Base-by-base conservation (phyloP, 2,888 invertebrate genomes). In the Tuberolachnus salignus region DNA sequence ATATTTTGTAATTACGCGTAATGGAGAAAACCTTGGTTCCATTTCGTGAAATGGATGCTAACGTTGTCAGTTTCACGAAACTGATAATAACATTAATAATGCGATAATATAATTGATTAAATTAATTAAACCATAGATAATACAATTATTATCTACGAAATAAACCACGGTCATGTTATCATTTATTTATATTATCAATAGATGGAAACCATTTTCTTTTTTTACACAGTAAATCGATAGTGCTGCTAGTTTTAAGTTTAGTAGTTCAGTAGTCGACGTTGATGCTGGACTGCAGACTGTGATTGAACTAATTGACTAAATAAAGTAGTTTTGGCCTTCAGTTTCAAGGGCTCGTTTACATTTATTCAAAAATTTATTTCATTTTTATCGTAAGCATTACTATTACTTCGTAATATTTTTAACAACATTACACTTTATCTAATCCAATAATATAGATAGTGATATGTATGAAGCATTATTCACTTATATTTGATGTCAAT, bases 261-360 rank as follows among this genome's bases (percentile, higher is more conserved):
- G 14, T 51, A 21, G 55, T 16, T 16, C 3, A 26, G 26, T 67
- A 13, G 67, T 69, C 53, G 55, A 42, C 14, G 19, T 46, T 44
- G 2, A 23, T 21, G 44, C 57, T 44, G 16, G 11, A 44, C n/a
- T n/a, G n/a, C n/a, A n/a, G n/a, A n/a, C n/a, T n/a, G n/a, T n/a
- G n/a, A n/a, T n/a, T n/a, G n/a, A n/a, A n/a, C n/a, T n/a, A n/a
- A n/a, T n/a, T n/a, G n/a, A n/a, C 23, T 34, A 6, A 49, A 61
- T 51, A 34, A 51, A 51, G 42, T 51, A 42, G 0, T 44, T 44
- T 42, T n/a, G 63, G 21, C 73, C 73, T 74, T 74, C 73, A 42
- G n/a, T 63, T 64, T 64, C 51, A 64, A 74, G 73, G 51, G 63
- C 73, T 74, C 8, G 64, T 74, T 64, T 74, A 21, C 42, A 34